A percentile compares a stretch with the other conserved stretches of the same genome.
These are phyloP conservation scores for Scolopax rusticola DNA, from an alignment of 2,797 vertebrate species.

Conservation along the genomic window DNA sequence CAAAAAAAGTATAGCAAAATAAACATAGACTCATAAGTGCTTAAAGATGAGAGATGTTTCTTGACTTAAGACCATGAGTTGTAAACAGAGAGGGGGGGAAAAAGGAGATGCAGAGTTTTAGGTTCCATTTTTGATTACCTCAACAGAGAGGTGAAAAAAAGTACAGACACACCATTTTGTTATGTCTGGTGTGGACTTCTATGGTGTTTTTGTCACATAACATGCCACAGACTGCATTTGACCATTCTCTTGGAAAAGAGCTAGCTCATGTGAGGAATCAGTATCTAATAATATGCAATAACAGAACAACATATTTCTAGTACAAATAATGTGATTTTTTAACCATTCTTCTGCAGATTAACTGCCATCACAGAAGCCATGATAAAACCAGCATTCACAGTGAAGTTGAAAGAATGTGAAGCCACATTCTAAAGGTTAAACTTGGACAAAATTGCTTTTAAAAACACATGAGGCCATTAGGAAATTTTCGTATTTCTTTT, in stretches of 20 bases:
- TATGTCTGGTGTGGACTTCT: not conserved
- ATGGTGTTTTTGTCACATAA: not conserved
- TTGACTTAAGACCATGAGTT: not conserved
- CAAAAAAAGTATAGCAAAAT: not conserved
- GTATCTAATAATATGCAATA: not conserved
- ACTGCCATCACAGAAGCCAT: not conserved
- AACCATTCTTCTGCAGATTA: not conserved
- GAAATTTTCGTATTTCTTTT: not conserved
- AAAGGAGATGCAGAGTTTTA: not conserved
- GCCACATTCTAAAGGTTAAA: not conserved
- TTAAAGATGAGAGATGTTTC: not conserved
- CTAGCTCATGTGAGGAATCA: not conserved
- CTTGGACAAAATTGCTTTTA: not conserved
- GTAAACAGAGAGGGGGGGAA: not conserved
- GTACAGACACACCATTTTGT: not conserved
- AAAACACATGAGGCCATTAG: not conserved
- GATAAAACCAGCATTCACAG: not conserved
- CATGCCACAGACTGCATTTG: not conserved
- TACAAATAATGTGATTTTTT: not conserved
- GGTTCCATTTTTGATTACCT: not conserved
- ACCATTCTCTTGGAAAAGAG: not conserved
- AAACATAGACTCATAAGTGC: not conserved
- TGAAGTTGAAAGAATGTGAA: not conserved
- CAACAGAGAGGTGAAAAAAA: too few species aligned
- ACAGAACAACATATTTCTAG: not conserved